A percentile compares a stretch with the other conserved stretches of the same genome.
phyloP scores from a whole-genome alignment of 2,797 vertebrate species.

The Aselliscus stoliczkanus region DNA sequence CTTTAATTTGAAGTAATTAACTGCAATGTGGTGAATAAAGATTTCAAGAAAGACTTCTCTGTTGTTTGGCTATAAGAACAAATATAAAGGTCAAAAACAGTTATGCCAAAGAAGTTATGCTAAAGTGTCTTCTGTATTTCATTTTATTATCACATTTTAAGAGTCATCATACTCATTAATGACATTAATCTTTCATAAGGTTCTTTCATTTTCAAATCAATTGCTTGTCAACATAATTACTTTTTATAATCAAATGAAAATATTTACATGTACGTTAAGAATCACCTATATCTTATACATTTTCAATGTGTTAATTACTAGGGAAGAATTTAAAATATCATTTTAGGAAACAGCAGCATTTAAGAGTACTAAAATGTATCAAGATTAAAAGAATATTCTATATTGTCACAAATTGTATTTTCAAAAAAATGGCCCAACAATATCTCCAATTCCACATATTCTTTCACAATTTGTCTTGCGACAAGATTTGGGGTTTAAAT shows the following conservation, averaged over 20 bases:
- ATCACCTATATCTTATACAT: constrained; percentile 38
- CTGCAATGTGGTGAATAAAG: not conserved
- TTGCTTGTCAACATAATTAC: constrained; percentile 74
- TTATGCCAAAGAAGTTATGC: not conserved
- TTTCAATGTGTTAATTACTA: not conserved
- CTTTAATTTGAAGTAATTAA: not conserved
- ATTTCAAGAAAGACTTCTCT: not conserved
- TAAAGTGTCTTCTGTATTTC: constrained; percentile 58
- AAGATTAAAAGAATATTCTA: not conserved
- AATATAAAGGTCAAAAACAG: not conserved
- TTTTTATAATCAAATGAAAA: constrained; percentile 76
- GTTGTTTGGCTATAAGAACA: constrained; percentile 24
- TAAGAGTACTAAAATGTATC: not conserved
- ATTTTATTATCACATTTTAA: constrained; percentile 71
- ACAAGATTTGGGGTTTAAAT: not conserved
- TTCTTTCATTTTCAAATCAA: constrained; percentile 58
- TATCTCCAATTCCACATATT: not conserved
- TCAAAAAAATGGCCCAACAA: not conserved
- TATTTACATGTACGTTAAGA: constrained; percentile 64
- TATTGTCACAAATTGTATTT: not conserved
- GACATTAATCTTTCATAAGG: constrained; percentile 73
- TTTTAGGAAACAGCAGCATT: not conserved
- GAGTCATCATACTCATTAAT: constrained; percentile 65
- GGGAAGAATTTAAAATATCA: not conserved
- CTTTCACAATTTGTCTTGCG: not conserved